Conservation (phyloP, 2,888 invertebrate species). For the Stenolophus ochropezus region DNA sequence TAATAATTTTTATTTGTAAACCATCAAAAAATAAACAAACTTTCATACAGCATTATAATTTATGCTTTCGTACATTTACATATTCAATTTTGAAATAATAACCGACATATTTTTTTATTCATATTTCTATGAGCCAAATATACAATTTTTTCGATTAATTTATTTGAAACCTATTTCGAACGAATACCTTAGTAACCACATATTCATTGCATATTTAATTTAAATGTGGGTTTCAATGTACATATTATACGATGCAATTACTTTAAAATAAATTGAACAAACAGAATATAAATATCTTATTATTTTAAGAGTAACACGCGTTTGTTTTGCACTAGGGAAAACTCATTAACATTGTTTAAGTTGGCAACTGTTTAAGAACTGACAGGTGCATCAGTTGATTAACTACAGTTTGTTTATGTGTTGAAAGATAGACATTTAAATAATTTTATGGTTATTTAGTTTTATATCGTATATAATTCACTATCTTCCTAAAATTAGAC, state of each 20-base stretch:
- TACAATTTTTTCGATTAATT: too few relatives aligned
- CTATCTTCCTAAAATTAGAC: too few relatives aligned
- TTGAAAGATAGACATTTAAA: neutral
- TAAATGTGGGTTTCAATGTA: neutral
- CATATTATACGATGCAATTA: neutral
- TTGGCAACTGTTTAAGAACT: neutral
- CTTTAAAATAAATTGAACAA: neutral
- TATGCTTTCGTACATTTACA: neutral
- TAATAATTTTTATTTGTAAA: neutral
- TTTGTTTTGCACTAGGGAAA: neutral
- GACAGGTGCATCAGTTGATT: neutral
- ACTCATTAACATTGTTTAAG: slow-evolving; percentile 7
- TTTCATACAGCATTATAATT: neutral
- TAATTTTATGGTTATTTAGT: neutral
- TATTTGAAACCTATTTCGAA: too few relatives aligned
- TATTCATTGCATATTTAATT: neutral
- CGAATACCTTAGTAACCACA: too few relatives aligned
- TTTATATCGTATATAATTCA: neutral
- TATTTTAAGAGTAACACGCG: neutral
- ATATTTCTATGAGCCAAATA: too few relatives aligned
- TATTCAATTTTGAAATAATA: too few relatives aligned
- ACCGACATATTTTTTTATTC: too few relatives aligned
- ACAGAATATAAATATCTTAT: neutral
- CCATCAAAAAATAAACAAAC: neutral
- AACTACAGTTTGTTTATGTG: neutral